Conservation (phyloP, 2,797 vertebrate genomes). For the Borostomias antarcticus region DNA sequence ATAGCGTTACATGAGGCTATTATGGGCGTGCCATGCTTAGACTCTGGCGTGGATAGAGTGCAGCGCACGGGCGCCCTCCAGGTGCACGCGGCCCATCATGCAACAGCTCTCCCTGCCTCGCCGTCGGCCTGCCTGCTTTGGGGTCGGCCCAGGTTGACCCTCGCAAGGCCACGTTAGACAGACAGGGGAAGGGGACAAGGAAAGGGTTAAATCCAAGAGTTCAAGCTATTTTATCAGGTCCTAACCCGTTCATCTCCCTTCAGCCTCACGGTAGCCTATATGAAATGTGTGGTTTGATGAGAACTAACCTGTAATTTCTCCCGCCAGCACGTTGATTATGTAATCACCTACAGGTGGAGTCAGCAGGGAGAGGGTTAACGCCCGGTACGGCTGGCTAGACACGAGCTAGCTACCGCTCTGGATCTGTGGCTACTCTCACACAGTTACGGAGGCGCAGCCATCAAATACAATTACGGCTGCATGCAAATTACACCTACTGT, state of each 20-base stretch:
- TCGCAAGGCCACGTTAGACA: no score
- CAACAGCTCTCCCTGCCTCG: conserved; percentile 36
- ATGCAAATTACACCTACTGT: conserved; percentile 39
- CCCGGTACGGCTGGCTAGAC: conserved; percentile 24
- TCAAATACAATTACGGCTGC: conserved; percentile 53
- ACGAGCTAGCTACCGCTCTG: conserved; percentile 46
- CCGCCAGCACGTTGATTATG: conserved; percentile 32
- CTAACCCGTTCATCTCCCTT: no score
- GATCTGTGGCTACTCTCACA: conserved; percentile 40
- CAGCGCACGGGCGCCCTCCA: conserved; percentile 31
- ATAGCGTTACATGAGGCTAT: conserved; percentile 63
- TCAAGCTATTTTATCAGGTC: no score
- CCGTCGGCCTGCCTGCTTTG: no score
- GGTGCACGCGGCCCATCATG: conserved; percentile 60
- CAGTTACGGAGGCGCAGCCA: conserved; percentile 41
- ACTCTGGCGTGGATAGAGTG: background rate
- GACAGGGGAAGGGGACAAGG: no score
- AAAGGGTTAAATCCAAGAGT: no score
- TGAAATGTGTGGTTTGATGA: no score
- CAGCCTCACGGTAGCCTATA: no score
- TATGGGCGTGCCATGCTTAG: conserved; percentile 47
- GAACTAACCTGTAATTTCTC: no score
- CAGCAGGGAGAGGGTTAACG: conserved; percentile 43
- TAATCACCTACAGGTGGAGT: conserved; percentile 29
- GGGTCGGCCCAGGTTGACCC: no score